These are phyloP conservation scores for Buceros bicornis DNA, from an alignment of 2,797 vertebrate genomes.

Conservation along the genomic window DNA sequence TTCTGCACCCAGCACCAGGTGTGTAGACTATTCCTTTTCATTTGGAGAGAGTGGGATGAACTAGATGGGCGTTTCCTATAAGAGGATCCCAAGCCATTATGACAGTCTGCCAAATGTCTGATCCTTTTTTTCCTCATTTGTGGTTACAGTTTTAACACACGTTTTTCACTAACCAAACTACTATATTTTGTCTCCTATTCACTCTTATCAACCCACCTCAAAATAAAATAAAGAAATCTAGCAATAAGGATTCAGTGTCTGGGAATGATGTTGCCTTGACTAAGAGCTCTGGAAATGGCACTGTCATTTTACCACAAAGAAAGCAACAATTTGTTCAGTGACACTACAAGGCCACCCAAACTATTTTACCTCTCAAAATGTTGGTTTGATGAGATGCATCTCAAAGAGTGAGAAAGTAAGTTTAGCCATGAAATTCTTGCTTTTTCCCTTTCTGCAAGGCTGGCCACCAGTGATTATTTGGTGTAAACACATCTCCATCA, in stretches of 20 bases:
- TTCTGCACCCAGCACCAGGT: background rate
- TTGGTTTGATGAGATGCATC: conserved; percentile 41
- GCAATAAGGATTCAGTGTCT: background rate
- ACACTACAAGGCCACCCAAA: conserved; percentile 33
- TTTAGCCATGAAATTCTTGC: conserved; percentile 45
- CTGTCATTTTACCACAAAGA: conserved; percentile 31
- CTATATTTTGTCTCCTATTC: background rate
- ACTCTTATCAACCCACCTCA: background rate
- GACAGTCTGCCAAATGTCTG: background rate
- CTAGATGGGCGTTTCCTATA: background rate
- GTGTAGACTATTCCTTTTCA: background rate
- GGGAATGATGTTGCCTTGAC: background rate
- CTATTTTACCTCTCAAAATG: conserved; percentile 29
- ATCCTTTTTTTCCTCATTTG: background rate
- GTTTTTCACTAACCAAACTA: background rate
- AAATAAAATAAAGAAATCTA: background rate
- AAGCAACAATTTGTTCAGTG: conserved; percentile 37
- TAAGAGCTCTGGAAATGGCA: background rate
- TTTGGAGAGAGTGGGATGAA: background rate
- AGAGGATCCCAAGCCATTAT: background rate
- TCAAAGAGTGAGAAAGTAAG: conserved; percentile 28
- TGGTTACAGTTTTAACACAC: background rate
- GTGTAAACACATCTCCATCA: conserved; percentile 17
- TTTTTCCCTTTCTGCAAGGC: conserved; percentile 43
- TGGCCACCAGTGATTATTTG: background rate